A percentile compares a stretch with the other conserved stretches of the same genome.
Conservation (phyloP, 2,113 vertebrate species). For the Pitta sordida region DNA sequence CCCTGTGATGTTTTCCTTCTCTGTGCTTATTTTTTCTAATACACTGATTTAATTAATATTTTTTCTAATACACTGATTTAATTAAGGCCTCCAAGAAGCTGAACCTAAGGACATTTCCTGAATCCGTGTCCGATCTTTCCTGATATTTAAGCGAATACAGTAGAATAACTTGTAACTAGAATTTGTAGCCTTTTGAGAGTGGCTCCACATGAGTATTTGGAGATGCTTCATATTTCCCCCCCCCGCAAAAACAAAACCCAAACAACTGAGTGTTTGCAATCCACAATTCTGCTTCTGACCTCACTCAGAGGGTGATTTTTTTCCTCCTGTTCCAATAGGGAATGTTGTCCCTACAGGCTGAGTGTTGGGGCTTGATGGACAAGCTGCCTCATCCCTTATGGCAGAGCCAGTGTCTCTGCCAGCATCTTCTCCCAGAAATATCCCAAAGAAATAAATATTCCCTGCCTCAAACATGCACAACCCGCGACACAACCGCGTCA, state of each 20-base stretch:
- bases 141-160: background rate
- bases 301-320: background rate
- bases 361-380: constrained; percentile 5
- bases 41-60: background rate
- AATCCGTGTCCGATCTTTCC: background rate
- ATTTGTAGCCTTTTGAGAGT: background rate
- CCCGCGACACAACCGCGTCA: background rate
- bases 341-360: background rate
- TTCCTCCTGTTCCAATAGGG: background rate
- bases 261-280: too few relatives aligned
- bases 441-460: background rate
- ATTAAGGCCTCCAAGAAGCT: background rate
- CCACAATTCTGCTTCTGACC: background rate
- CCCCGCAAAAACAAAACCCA: too few relatives aligned
- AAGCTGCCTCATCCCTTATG: constrained; percentile 8
- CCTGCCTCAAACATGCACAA: background rate
- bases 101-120: background rate
- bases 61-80: background rate
- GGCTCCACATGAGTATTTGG: background rate
- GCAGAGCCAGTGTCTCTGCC: background rate
- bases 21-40: background rate
- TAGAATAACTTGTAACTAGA: background rate
- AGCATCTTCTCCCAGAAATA: background rate
- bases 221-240: too few relatives aligned
- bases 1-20: background rate